Evolutionary conservation across 2,888 invertebrate genomes (phyloP), one percentile per base, ranked within the genome.

Genomic region (Sminthurides aquaticus): DNA sequence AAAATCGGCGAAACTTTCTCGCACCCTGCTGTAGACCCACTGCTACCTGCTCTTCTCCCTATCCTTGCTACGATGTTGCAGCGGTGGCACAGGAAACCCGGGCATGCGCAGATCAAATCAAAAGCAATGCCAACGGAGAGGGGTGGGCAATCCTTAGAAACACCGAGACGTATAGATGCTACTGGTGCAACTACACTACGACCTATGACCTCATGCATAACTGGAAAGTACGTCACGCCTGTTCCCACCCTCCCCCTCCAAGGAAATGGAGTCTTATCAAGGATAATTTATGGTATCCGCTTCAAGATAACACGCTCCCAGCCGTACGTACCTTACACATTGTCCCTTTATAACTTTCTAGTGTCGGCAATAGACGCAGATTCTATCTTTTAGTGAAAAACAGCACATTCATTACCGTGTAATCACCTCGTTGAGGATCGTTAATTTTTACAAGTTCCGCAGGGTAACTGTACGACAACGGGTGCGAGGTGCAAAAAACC

Each of bases 181-280:
- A 71, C 59, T 49, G 71, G 22, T 60, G 66, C 49, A 73, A 73
- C 48, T 73, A 73, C 62, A 70, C 69, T 8, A 73, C 73, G 0
- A 73, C 73, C 34, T 67, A 66, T 49, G 73, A 73, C 59, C 67
- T 73, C 18, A 68, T 71, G 67, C 66, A 73, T 49, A 73, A 73
- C 49, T 73, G 73, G 73, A 70, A 73, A 25, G 64, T 73, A 0
- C 64, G 73, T 8, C 28, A 71, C 49, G 68, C 69, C 27, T 69
- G 69, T 15, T 59, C 66, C 48, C 68, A 71, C 48, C 60, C 65
- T 1, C 65, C 61, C 49, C 68, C 69, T 22, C 57, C 49, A 48
- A 49, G 73, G 57, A 57, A 57, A 25, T 72, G 72, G 72, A 68
- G 66, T 55, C 52, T 68, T 43, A 64, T 67, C n/a, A 11, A 59